A percentile compares a stretch with the other conserved stretches of the same genome.
These are phyloP conservation scores for Oasisia sp. DNA, from an alignment of 2,888 invertebrate species.

Conservation along the genomic window DNA sequence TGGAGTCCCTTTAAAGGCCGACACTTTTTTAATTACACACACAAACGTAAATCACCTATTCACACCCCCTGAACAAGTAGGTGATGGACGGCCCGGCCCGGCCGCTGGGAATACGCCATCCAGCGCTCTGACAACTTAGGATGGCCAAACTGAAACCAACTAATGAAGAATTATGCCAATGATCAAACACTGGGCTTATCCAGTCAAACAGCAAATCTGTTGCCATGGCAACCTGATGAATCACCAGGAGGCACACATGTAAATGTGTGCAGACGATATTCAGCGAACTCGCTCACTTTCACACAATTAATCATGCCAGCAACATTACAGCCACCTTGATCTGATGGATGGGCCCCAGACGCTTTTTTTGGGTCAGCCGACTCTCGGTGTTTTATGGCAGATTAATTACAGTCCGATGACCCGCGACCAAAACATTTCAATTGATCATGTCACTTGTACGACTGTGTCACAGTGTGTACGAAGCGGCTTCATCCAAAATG, in stretches of 20 bases:
- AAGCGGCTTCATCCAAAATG: not conserved
- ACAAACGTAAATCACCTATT: not conserved
- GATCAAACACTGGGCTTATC: constrained; percentile 17
- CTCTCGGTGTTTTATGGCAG: not conserved
- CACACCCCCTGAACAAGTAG: not conserved
- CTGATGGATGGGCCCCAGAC: not conserved
- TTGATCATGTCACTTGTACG: not conserved
- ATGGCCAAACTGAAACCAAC: not conserved
- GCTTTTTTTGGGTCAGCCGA: not conserved
- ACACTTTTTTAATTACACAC: not conserved
- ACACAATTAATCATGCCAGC: not conserved
- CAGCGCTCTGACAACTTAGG: not conserved
- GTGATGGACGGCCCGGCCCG: not conserved
- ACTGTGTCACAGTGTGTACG: not conserved
- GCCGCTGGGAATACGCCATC: not conserved
- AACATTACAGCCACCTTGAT: not conserved
- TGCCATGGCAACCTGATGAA: not conserved
- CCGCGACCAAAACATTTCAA: not conserved
- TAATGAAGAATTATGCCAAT: constrained; percentile 17
- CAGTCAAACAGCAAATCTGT: constrained; percentile 13
- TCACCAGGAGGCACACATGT: not conserved
- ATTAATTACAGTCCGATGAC: not conserved
- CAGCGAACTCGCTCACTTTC: not conserved
- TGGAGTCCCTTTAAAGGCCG: not conserved
- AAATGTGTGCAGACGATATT: constrained; percentile 9